These are phyloP conservation scores for Chromoteleia sp. DNA, from an alignment of 2,888 invertebrate species.

Conservation along the genomic window DNA sequence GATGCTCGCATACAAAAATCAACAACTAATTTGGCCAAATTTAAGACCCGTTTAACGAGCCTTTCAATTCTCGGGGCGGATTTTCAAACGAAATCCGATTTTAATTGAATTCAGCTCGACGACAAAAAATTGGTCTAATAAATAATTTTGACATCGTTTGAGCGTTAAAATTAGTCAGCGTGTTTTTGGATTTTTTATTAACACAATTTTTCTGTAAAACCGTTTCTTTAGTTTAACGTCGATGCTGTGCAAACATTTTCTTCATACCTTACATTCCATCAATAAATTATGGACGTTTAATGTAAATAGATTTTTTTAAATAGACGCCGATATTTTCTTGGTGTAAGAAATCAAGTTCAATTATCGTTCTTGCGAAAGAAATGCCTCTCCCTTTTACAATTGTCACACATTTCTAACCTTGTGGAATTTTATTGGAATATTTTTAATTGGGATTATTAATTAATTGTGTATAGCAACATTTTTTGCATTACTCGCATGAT, in stretches of 20 bases:
- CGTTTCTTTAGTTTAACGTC: too few species aligned
- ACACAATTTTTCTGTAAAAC: too few species aligned
- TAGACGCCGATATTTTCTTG: constrained; percentile 12
- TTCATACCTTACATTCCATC: constrained; percentile 31
- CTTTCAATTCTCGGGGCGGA: neutral
- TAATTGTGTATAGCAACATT: neutral
- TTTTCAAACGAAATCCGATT: neutral
- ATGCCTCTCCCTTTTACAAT: constrained; percentile 41
- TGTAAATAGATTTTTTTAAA: constrained; percentile 31
- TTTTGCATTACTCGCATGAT: neutral
- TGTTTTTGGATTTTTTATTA: too few species aligned
- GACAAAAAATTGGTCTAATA: too few species aligned
- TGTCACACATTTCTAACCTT: constrained; percentile 38
- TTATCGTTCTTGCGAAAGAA: constrained; percentile 43
- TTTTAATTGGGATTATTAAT: constrained; percentile 8
- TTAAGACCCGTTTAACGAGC: constrained; percentile 5
- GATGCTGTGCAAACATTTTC: too few species aligned
- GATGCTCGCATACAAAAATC: constrained; percentile 36
- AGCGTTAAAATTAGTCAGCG: too few species aligned
- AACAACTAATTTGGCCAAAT: constrained; percentile 31
- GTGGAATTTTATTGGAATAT: neutral
- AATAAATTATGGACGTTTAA: constrained; percentile 32
- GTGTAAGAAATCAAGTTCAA: constrained; percentile 42
- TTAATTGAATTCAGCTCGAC: too few species aligned
- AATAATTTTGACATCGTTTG: too few species aligned